phyloP scores from a whole-genome alignment of 1,140 invertebrate genomes.

The Magallana gigas region DNA sequence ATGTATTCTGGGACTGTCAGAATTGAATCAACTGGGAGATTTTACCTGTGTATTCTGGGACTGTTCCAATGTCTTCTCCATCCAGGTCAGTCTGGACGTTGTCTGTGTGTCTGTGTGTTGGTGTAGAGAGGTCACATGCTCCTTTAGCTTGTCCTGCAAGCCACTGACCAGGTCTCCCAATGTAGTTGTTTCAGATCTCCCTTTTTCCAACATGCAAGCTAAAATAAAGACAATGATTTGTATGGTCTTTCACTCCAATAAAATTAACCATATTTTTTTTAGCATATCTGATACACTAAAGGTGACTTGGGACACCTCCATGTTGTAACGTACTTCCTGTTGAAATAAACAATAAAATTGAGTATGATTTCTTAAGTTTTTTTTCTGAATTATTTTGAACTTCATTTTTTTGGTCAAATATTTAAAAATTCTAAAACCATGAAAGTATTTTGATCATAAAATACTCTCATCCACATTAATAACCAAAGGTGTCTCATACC shows the following conservation, averaged over 20 bases:
- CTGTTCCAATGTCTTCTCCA: not conserved
- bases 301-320: too few species aligned
- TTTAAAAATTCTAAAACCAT: too few species aligned
- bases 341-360: too few species aligned
- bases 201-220: not conserved
- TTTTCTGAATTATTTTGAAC: too few species aligned
- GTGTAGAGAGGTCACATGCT: not conserved
- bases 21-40: too few species aligned
- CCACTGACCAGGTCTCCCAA: not conserved
- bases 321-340: too few species aligned
- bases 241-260: not conserved
- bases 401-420: too few species aligned
- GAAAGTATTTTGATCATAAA: too few species aligned
- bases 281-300: too few species aligned
- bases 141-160: not conserved
- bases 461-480: too few species aligned
- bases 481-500: too few species aligned
- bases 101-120: not conserved
- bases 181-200: not conserved
- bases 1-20: conserved; percentile 13
- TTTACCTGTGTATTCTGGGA: conserved; percentile 21
- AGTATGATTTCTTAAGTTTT: too few species aligned
- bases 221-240: not conserved
- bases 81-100: not conserved
- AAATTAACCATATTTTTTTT: not conserved